These are phyloP conservation scores for Spilosoma lubricipeda DNA, from an alignment of 2,888 invertebrate genomes.

Conservation along the genomic window DNA sequence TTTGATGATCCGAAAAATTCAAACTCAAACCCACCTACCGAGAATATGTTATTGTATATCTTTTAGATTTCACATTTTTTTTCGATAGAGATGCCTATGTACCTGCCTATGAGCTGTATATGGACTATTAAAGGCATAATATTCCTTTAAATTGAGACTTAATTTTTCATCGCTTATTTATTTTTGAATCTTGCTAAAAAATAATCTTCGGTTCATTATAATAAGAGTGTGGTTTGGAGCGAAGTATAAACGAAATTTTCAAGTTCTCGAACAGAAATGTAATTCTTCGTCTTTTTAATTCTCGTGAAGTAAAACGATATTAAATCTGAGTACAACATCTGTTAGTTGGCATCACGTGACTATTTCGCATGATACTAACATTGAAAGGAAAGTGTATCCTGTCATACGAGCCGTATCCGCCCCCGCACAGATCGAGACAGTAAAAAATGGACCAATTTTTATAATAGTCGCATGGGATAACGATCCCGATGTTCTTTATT, in stretches of 20 bases:
- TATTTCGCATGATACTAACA: conserved; percentile 79
- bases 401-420: conserved; percentile 85
- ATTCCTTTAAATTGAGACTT: not conserved
- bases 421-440: conserved; percentile 76
- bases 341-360: conserved; percentile 72
- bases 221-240: not conserved
- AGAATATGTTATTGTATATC: not conserved
- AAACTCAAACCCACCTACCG: not conserved
- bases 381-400: conserved; percentile 79
- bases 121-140: too few relatives aligned
- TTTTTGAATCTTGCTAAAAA: too few relatives aligned
- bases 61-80: too few relatives aligned
- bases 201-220: not conserved
- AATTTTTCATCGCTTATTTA: not conserved
- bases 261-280: not conserved
- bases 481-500: conserved; percentile 78
- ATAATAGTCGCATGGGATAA: conserved; percentile 78
- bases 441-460: conserved; percentile 84
- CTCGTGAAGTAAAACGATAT: conserved; percentile 38
- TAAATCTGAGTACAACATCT: conserved; percentile 65
- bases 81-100: too few relatives aligned
- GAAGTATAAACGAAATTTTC: too few relatives aligned
- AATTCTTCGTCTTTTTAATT: not conserved
- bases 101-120: too few relatives aligned
- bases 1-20: too few relatives aligned